phyloP scores from a whole-genome alignment of 2,797 vertebrate genomes.

The Salarias fasciatus region DNA sequence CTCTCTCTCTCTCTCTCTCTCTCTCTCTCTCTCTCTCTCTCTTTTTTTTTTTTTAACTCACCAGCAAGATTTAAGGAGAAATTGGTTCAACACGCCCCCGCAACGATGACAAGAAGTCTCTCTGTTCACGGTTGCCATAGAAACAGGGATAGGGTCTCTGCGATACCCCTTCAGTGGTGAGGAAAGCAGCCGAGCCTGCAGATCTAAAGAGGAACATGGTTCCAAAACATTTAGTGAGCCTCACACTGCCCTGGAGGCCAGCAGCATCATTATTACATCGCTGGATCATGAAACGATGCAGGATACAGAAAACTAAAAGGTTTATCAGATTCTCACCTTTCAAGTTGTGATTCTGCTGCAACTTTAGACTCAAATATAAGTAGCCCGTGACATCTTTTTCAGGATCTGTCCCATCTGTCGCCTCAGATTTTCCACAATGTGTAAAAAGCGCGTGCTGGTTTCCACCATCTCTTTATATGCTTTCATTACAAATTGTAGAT shows the following conservation, averaged over 20 bases:
- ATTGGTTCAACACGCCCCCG: constrained; percentile 47
- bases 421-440: neutral
- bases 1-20: constrained; percentile 10
- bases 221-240: constrained; percentile 34
- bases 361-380: neutral
- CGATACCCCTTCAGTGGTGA: constrained; percentile 51
- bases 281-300: constrained; percentile 9
- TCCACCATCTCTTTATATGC: no score
- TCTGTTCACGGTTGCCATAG: constrained; percentile 75
- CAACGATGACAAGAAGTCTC: constrained; percentile 56
- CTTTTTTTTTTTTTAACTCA: constrained; percentile 29
- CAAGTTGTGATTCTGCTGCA: neutral
- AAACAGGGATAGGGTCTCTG: constrained; percentile 65
- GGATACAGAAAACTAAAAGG: neutral
- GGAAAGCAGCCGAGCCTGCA: constrained; percentile 47
- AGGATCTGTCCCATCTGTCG: no score
- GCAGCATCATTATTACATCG: neutral
- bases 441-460: neutral
- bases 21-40: constrained; percentile 12
- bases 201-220: constrained; percentile 42
- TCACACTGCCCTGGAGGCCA: constrained; percentile 17
- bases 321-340: constrained; percentile 1
- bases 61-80: constrained; percentile 40
- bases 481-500: neutral
- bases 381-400: no score